Conservation (phyloP, 2,113 vertebrate species). For the Nematolebias whitei region DNA sequence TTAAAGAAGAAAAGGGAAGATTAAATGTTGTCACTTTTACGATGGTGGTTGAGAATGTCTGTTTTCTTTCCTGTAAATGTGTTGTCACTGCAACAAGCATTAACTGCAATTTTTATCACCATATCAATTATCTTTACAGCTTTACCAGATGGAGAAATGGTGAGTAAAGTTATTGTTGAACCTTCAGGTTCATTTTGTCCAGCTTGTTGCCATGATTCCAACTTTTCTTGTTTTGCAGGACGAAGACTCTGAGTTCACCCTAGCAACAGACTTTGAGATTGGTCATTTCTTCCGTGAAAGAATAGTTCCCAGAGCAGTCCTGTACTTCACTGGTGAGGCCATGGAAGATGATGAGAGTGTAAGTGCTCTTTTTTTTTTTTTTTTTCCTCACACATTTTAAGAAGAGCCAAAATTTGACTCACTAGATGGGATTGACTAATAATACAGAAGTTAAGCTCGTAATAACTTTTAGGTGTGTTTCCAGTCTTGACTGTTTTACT, state of each 20-base stretch:
- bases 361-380: slow-evolving; percentile 57
- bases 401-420: not conserved
- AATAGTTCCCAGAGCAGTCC: slow-evolving; percentile 93
- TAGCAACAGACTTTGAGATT: slow-evolving; percentile 95
- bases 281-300: slow-evolving; percentile 98
- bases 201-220: not conserved
- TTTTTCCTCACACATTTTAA: not conserved
- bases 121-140: slow-evolving; percentile 77
- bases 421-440: not conserved
- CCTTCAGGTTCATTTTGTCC: not conserved
- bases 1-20: no score
- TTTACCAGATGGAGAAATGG: slow-evolving; percentile 90
- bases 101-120: not conserved
- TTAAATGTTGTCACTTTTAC: no score
- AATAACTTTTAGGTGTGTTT: not conserved
- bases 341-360: slow-evolving; percentile 96
- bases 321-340: slow-evolving; percentile 98
- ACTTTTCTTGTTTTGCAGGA: slow-evolving; percentile 79
- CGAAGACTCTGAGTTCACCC: slow-evolving; percentile 92
- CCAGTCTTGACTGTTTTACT: not conserved
- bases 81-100: not conserved
- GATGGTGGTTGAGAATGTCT: no score
- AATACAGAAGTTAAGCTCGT: not conserved
- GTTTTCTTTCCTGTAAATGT: not conserved
- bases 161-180: slow-evolving; percentile 73